phyloP scores from a whole-genome alignment of 2,888 invertebrate species.

The Panopea generosa region DNA sequence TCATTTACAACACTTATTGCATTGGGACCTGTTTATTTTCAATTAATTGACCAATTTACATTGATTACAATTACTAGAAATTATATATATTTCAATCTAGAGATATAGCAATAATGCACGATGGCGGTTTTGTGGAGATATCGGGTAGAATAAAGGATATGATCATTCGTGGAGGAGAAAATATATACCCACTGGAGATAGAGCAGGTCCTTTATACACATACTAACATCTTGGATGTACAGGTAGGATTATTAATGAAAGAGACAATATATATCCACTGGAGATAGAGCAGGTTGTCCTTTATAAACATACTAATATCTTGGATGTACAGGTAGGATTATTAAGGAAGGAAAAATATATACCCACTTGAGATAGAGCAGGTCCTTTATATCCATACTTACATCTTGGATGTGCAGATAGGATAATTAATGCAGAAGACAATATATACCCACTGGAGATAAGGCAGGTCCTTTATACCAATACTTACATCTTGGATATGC shows the following conservation, averaged over 20 bases:
- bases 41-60: too few species aligned
- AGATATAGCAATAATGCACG: slow-evolving; percentile 89
- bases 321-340: slow-evolving; percentile 84
- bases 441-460: slow-evolving; percentile 90
- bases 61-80: too few species aligned
- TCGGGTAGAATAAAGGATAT: slow-evolving; percentile 92
- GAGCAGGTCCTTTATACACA: too few species aligned
- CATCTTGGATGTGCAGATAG: slow-evolving; percentile 92
- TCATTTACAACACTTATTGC: too few species aligned
- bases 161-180: slow-evolving; percentile 93
- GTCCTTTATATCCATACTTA: slow-evolving; percentile 91
- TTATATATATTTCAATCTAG: slow-evolving; percentile 86
- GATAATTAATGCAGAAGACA: slow-evolving; percentile 93
- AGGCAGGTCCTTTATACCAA: too few species aligned
- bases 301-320: too few species aligned
- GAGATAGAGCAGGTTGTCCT: slow-evolving; percentile 82
- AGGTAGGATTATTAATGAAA: too few species aligned
- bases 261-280: too few species aligned
- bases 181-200: slow-evolving; percentile 90
- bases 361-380: slow-evolving; percentile 92
- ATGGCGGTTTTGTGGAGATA: slow-evolving; percentile 90
- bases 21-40: too few species aligned
- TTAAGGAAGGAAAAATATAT: slow-evolving; percentile 93
- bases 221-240: too few species aligned
- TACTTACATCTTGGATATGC: too few species aligned